These are phyloP conservation scores for Odontophorus gujanensis DNA, from an alignment of 2,113 vertebrate species.

Conservation along the genomic window DNA sequence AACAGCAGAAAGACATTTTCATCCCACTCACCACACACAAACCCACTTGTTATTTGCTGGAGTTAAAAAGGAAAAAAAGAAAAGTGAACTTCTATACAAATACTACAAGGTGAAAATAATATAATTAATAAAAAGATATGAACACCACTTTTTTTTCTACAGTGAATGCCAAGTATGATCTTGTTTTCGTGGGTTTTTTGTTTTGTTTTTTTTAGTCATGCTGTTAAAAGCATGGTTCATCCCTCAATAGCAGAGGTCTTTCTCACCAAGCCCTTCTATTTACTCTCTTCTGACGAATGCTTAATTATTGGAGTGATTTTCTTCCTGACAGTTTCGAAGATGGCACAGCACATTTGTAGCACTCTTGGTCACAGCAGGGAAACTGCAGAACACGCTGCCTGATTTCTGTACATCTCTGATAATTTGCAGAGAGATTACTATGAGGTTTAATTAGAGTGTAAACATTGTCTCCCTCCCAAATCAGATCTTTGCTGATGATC, in stretches of 20 bases:
- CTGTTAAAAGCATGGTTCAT: background rate
- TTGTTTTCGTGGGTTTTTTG: background rate
- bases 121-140: background rate
- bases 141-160: background rate
- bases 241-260: background rate
- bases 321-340: background rate
- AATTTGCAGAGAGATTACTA: background rate
- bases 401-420: background rate
- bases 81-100: background rate
- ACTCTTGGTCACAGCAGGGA: background rate
- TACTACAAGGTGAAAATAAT: conserved; percentile 1
- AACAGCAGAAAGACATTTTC: conserved; percentile 58
- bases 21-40: conserved; percentile 31
- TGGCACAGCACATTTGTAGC: background rate
- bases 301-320: background rate
- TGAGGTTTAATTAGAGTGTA: background rate
- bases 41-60: background rate
- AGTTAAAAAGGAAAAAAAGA: background rate
- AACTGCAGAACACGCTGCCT: background rate
- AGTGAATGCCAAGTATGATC: background rate
- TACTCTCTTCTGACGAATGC: background rate
- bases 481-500: background rate
- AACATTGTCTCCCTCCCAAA: background rate
- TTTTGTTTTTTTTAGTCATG: background rate
- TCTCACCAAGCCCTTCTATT: background rate